These are phyloP conservation scores for Cryptoblepharus egeriae DNA, from an alignment of 2,797 vertebrate genomes.

Conservation along the genomic window DNA sequence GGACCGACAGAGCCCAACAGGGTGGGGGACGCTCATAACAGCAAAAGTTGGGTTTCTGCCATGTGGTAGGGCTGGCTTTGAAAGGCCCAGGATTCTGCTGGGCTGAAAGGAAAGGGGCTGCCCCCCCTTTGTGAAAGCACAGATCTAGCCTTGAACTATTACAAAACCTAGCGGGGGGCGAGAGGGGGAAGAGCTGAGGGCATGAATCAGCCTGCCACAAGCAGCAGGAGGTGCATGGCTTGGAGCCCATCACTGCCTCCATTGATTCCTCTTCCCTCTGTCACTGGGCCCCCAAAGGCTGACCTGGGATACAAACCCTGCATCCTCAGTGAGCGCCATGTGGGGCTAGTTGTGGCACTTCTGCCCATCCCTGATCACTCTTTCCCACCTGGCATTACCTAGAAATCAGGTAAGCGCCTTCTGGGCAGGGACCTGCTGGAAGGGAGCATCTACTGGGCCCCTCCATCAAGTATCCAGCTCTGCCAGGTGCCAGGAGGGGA, in stretches of 20 bases:
- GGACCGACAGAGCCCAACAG: not conserved
- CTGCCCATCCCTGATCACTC: too few species aligned
- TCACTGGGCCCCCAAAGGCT: not conserved
- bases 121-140: too few species aligned
- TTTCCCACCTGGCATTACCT: too few species aligned
- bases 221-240: not conserved
- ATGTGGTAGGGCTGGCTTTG: not conserved
- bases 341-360: too few species aligned
- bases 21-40: too few species aligned
- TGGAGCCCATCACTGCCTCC: not conserved
- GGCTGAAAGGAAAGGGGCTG: too few species aligned
- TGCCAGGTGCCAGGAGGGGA: too few species aligned
- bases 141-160: not conserved
- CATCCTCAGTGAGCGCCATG: too few species aligned
- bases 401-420: not conserved
- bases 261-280: not conserved
- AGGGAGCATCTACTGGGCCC: too few species aligned
- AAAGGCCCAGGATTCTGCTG: too few species aligned
- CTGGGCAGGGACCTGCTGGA: not conserved
- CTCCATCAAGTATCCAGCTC: too few species aligned
- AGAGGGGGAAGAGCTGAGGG: not conserved
- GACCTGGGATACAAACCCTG: too few species aligned
- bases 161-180: constrained; percentile 9
- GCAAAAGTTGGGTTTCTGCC: not conserved
- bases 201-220: not conserved